Percentiles rank a stretch among this genome's conserved stretches.
Conservation (phyloP, 2,797 vertebrate species). For the Argyrosomus regius region DNA sequence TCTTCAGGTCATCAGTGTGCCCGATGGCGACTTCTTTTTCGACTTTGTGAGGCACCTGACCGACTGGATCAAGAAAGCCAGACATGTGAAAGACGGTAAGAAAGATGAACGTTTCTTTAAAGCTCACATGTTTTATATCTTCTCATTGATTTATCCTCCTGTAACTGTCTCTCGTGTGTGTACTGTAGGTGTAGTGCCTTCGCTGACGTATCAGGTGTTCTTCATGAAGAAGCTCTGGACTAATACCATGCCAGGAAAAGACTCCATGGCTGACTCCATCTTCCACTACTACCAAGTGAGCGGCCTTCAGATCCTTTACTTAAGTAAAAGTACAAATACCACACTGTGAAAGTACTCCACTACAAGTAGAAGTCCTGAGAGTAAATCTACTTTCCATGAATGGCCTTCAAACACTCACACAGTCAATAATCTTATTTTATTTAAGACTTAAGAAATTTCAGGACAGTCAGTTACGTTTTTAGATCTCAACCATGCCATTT, state of each 20-base stretch:
- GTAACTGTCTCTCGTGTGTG: not conserved
- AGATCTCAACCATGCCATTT: too few relatives aligned
- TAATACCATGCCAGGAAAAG: conserved; percentile 93
- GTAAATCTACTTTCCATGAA: too few relatives aligned
- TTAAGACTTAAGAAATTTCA: too few relatives aligned
- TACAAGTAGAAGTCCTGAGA: too few relatives aligned
- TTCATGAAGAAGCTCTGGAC: conserved; percentile 99
- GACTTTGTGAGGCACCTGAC: conserved; percentile 98
- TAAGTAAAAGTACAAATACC: not conserved
- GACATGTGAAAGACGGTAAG: conserved; percentile 93
- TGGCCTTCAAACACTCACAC: too few relatives aligned
- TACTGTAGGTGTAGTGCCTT: conserved; percentile 89
- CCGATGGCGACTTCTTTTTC: conserved; percentile 98
- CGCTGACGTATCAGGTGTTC: conserved; percentile 98
- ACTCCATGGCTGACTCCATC: conserved; percentile 96
- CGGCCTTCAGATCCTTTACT: not conserved
- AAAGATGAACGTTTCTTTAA: fast-evolving
- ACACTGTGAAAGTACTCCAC: not conserved
- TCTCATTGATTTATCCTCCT: not conserved
- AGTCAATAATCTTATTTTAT: too few relatives aligned
- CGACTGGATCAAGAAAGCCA: conserved; percentile 98
- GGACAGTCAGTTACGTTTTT: too few relatives aligned
- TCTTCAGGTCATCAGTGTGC: conserved; percentile 95
- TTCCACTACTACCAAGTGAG: conserved; percentile 98
- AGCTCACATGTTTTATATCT: not conserved